phyloP scores from a whole-genome alignment of 2,113 vertebrate species.

The Oceanites oceanicus region DNA sequence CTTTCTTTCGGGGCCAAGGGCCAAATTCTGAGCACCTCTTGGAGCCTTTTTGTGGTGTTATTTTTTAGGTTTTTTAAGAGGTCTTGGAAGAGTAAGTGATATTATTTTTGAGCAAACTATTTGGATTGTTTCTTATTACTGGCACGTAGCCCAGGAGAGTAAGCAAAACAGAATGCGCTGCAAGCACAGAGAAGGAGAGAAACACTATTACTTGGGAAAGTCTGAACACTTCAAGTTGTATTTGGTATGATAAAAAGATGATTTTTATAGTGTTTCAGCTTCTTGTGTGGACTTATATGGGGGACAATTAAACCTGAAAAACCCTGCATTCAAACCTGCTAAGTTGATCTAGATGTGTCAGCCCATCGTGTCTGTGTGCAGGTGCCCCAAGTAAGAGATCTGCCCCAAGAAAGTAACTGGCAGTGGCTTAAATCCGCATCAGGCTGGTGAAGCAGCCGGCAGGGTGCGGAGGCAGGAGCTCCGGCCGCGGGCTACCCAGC shows the following conservation, averaged over 20 bases:
- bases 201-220: background rate
- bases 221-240: background rate
- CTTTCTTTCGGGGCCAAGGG: background rate
- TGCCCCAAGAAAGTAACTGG: too few species aligned
- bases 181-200: background rate
- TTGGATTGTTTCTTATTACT: conserved; percentile 51
- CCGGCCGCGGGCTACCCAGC: background rate
- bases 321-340: background rate
- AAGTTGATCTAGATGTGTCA: background rate
- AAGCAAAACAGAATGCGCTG: conserved; percentile 32
- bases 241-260: background rate
- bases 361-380: fast-evolving
- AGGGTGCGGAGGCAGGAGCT: background rate
- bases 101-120: conserved; percentile 27
- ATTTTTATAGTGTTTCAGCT: background rate
- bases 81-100: conserved; percentile 6
- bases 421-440: fast-evolving
- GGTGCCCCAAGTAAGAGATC: background rate
- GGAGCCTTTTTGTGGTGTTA: background rate
- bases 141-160: conserved; percentile 6
- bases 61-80: background rate
- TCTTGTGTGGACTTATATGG: background rate
- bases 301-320: background rate
- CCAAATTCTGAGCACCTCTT: conserved; percentile 3
- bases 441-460: background rate